A percentile compares a stretch with the other conserved stretches of the same genome.
phyloP scores from a whole-genome alignment of 2,888 invertebrate species.

The Brenthis daphne region DNA sequence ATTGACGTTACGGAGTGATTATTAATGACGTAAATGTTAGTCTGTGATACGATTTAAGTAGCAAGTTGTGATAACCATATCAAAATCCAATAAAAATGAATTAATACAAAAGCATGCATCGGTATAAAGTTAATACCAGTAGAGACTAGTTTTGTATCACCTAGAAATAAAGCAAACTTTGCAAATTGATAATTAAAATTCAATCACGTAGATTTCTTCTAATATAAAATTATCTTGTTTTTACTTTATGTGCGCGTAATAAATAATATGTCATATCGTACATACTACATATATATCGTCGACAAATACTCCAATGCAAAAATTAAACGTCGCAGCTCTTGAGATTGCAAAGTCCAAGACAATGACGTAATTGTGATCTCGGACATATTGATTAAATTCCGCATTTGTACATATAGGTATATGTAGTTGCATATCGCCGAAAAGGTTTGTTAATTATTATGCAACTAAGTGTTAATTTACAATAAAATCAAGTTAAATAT shows the following conservation, averaged over 20 bases:
- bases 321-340: neutral
- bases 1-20: slow-evolving; percentile 28
- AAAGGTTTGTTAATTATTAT: no score
- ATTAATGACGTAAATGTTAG: slow-evolving; percentile 15
- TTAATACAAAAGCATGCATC: neutral
- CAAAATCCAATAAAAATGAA: neutral
- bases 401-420: slow-evolving; percentile 2
- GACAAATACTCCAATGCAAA: slow-evolving; percentile 20
- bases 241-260: slow-evolving; percentile 25
- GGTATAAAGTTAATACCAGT: slow-evolving; percentile 7
- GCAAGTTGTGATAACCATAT: neutral
- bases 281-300: neutral
- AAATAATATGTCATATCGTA: slow-evolving; percentile 8
- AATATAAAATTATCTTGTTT: slow-evolving; percentile 5
- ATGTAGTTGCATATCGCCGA: neutral
- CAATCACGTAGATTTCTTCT: slow-evolving; percentile 39
- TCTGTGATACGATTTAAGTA: slow-evolving; percentile 16
- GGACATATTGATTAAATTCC: slow-evolving; percentile 19
- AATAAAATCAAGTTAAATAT: no score
- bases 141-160: slow-evolving; percentile 28
- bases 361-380: slow-evolving; percentile 25
- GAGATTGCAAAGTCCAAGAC: slow-evolving; percentile 24
- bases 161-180: slow-evolving; percentile 32
- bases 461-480: no score
- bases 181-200: slow-evolving; percentile 34